Conservation (phyloP, 2,113 vertebrate species). For the Misgurnus mizolepis region DNA sequence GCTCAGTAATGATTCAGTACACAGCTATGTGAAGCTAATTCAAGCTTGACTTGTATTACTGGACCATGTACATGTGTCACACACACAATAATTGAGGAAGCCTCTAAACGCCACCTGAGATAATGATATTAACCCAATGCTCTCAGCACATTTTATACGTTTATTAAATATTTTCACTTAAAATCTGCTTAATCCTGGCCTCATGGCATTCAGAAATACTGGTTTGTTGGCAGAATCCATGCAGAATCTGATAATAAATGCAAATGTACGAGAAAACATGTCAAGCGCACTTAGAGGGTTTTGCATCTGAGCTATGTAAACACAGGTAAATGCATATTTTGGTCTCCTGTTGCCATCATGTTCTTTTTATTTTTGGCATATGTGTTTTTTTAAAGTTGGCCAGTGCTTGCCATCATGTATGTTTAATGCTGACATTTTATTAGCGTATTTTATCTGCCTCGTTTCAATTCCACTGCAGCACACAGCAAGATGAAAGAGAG, state of each 20-base stretch:
- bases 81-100: background rate
- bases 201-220: too few relatives aligned
- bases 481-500: conserved; percentile 20
- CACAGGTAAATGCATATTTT: background rate
- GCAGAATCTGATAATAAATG: too few relatives aligned
- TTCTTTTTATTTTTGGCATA: background rate
- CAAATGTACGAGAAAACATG: too few relatives aligned
- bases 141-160: too few relatives aligned
- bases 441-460: conserved; percentile 4
- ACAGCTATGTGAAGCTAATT: conserved; percentile 23
- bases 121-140: too few relatives aligned
- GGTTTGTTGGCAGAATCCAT: too few relatives aligned
- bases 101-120: too few relatives aligned
- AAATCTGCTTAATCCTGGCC: too few relatives aligned
- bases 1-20: conserved; percentile 4
- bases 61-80: background rate
- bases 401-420: background rate
- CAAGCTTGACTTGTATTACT: conserved; percentile 14
- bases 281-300: too few relatives aligned
- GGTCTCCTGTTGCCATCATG: background rate
- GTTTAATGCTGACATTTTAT: background rate
- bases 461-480: conserved; percentile 34
- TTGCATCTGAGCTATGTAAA: too few relatives aligned
- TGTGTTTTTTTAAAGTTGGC: background rate
- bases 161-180: too few relatives aligned